These are phyloP conservation scores for Heteromyza rotundicornis DNA, from an alignment of 2,888 invertebrate species.

Conservation along the genomic window DNA sequence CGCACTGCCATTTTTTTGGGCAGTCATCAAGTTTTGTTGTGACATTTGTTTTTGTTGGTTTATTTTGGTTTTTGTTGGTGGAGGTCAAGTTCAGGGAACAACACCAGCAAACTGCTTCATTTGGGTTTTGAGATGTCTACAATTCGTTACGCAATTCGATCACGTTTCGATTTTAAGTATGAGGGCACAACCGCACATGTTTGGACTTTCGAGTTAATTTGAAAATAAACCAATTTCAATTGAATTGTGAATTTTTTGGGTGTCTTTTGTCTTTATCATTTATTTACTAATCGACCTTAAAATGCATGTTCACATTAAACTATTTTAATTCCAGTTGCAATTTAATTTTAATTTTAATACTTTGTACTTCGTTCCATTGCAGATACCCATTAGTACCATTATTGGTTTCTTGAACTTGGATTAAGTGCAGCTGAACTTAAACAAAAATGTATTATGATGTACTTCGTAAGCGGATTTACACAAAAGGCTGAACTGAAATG, in stretches of 20 bases:
- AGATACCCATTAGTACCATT: constrained; percentile 58
- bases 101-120: constrained; percentile 7
- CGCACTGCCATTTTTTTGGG: too few species aligned
- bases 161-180: too few species aligned
- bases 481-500: constrained; percentile 6
- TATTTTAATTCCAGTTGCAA: constrained; percentile 14
- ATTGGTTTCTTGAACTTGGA: constrained; percentile 57
- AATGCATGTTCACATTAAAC: too few species aligned
- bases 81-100: constrained; percentile 51
- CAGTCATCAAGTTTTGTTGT: too few species aligned
- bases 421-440: constrained; percentile 35
- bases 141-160: background rate
- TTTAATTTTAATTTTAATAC: constrained; percentile 20
- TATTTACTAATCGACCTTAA: too few species aligned
- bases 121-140: background rate
- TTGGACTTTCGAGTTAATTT: too few species aligned
- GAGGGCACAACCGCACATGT: too few species aligned
- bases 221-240: too few species aligned
- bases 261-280: too few species aligned
- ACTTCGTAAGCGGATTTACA: background rate
- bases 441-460: background rate
- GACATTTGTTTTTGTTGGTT: background rate
- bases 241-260: too few species aligned
- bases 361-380: constrained; percentile 36
- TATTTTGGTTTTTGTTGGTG: constrained; percentile 7